Percentiles rank a stretch among this genome's conserved stretches.
phyloP scores from a whole-genome alignment of 1,140 invertebrate species.

The Proales similis region DNA sequence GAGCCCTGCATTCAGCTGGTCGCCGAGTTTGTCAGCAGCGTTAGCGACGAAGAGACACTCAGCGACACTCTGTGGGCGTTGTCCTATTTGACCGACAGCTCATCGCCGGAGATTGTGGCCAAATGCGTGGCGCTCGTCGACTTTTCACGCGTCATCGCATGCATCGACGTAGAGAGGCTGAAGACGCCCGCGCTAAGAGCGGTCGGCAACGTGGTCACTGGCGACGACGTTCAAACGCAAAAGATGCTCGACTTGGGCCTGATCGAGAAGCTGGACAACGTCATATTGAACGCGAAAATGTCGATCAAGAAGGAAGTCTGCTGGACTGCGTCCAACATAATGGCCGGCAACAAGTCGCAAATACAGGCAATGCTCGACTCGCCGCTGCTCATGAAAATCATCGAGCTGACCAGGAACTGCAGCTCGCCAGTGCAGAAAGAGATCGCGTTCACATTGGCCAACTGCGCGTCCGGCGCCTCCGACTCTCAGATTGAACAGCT shows the following conservation, averaged over 20 bases:
- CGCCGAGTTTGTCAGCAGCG: constrained; percentile 79
- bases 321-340: constrained; percentile 98
- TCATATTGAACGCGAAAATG: constrained; percentile 78
- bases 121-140: no score
- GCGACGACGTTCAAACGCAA: constrained; percentile 52
- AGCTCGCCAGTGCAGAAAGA: no score
- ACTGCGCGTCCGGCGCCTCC: no score
- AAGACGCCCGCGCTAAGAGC: constrained; percentile 48
- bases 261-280: constrained; percentile 76
- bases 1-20: constrained; percentile 86
- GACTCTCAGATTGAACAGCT: no score
- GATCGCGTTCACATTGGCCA: no score
- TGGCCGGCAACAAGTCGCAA: constrained; percentile 85
- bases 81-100: constrained; percentile 93
- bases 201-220: constrained; percentile 54
- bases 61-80: constrained; percentile 96
- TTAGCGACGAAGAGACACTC: constrained; percentile 84
- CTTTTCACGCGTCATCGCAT: no score
- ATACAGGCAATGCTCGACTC: constrained; percentile 95
- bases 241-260: constrained; percentile 63
- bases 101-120: no score
- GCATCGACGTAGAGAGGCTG: no score
- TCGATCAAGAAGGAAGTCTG: constrained; percentile 84
- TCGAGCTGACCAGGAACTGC: no score
- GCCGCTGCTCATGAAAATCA: constrained; percentile 84